A percentile compares a stretch with the other conserved stretches of the same genome.
These are phyloP conservation scores for Chrysopilus asiliformis DNA, from an alignment of 2,888 invertebrate species.

Conservation along the genomic window DNA sequence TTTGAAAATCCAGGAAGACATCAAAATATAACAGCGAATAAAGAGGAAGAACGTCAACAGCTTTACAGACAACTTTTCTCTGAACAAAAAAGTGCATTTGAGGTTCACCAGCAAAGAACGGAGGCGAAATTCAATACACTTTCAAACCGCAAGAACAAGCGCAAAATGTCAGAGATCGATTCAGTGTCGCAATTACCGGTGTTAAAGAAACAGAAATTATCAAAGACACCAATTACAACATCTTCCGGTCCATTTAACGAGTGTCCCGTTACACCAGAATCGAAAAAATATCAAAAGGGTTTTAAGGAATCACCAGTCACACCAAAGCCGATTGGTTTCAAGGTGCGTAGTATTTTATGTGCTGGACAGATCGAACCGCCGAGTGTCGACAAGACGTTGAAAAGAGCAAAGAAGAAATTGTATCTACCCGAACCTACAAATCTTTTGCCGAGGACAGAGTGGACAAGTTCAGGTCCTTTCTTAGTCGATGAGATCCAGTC, in stretches of 20 bases:
- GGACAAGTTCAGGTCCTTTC: conserved; percentile 21
- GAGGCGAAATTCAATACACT: too few species aligned
- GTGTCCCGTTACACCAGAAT: conserved; percentile 24
- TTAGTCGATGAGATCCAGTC: conserved; percentile 16
- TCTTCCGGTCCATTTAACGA: conserved; percentile 26
- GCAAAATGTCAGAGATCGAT: too few species aligned
- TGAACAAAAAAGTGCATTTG: too few species aligned
- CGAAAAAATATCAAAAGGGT: conserved; percentile 1
- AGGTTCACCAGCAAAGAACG: too few species aligned
- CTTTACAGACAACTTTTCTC: too few species aligned
- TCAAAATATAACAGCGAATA: too few species aligned
- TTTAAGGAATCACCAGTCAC: conserved; percentile 15
- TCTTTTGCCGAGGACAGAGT: conserved; percentile 19
- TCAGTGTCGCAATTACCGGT: too few species aligned
- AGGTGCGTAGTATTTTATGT: conserved; percentile 16
- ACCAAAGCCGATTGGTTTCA: conserved; percentile 20
- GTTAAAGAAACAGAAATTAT: too few species aligned
- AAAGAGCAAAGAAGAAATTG: conserved; percentile 13
- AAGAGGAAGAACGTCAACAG: too few species aligned
- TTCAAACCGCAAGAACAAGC: too few species aligned
- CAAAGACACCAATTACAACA: too few species aligned
- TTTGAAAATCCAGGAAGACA: too few species aligned
- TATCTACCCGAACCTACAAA: conserved; percentile 13
- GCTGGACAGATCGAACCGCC: conserved; percentile 13
- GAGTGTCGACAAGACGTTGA: conserved; percentile 14